A percentile compares a stretch with the other conserved stretches of the same genome.
phyloP scores from a whole-genome alignment of 2,888 invertebrate species.

The Netelia melanura region DNA sequence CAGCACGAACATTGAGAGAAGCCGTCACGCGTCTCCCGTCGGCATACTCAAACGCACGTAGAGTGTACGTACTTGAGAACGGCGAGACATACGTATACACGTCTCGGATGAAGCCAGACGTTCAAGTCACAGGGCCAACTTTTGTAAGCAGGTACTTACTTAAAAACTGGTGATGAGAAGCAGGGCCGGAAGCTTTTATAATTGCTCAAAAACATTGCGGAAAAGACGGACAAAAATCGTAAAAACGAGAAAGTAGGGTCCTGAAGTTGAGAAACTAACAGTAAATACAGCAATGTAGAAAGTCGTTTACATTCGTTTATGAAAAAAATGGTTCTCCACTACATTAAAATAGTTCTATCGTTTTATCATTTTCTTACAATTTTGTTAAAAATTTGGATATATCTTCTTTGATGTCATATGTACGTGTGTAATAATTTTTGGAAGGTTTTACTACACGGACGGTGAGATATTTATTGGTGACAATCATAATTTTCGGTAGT shows the following conservation, averaged over 20 bases:
- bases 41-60: background rate
- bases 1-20: slow-evolving; percentile 54
- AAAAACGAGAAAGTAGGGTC: background rate
- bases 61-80: slow-evolving; percentile 6
- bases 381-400: no score
- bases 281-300: no score
- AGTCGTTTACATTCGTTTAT: no score
- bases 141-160: slow-evolving; percentile 69
- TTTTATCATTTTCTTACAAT: no score
- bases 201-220: slow-evolving; percentile 59
- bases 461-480: no score
- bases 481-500: no score
- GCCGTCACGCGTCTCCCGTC: slow-evolving; percentile 10
- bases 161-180: slow-evolving; percentile 74
- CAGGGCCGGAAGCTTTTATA: slow-evolving; percentile 65
- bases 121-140: slow-evolving; percentile 66
- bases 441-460: no score
- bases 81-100: background rate
- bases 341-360: no score
- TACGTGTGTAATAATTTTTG: no score
- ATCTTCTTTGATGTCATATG: no score
- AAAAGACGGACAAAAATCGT: background rate
- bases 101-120: slow-evolving; percentile 18
- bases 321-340: no score
- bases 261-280: background rate